Evolutionary conservation across 2,888 invertebrate species (phyloP).

Genomic region (Linhomoeus sp.): DNA sequence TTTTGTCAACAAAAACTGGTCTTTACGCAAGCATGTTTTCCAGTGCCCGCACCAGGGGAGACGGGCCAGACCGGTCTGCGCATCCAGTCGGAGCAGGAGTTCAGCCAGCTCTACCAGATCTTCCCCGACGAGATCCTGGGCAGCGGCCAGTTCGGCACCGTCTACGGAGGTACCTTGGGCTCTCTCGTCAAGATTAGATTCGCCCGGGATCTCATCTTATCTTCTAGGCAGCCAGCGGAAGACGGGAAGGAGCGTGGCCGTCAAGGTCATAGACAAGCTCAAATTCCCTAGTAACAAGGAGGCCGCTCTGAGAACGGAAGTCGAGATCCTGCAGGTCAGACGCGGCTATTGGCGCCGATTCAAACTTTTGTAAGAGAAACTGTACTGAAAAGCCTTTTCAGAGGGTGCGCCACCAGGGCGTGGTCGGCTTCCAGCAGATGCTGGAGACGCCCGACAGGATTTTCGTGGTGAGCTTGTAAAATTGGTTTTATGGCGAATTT

Average conservation of each 20-base stretch:
- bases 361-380: no score
- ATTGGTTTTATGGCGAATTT: no score
- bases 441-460: constrained; percentile 94
- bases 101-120: constrained; percentile 88
- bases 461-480: constrained; percentile 52
- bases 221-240: constrained; percentile 49
- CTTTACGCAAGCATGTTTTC: no score
- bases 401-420: constrained; percentile 35
- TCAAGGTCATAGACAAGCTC: constrained; percentile 89
- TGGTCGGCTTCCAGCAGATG: constrained; percentile 87
- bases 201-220: no score
- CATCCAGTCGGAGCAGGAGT: constrained; percentile 41
- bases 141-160: constrained; percentile 95
- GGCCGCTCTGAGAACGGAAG: constrained; percentile 93
- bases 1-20: no score
- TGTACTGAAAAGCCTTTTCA: no score
- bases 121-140: constrained; percentile 90
- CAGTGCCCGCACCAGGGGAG: constrained; percentile 6
- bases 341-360: no score
- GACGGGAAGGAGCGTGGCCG: constrained; percentile 69
- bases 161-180: constrained; percentile 57
- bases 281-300: constrained; percentile 97
- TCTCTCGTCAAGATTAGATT: no score
- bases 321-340: constrained; percentile 86
- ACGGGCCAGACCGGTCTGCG: constrained; percentile 14